These are phyloP conservation scores for Falcaria lacertinaria DNA, from an alignment of 2,888 invertebrate genomes.

Conservation along the genomic window DNA sequence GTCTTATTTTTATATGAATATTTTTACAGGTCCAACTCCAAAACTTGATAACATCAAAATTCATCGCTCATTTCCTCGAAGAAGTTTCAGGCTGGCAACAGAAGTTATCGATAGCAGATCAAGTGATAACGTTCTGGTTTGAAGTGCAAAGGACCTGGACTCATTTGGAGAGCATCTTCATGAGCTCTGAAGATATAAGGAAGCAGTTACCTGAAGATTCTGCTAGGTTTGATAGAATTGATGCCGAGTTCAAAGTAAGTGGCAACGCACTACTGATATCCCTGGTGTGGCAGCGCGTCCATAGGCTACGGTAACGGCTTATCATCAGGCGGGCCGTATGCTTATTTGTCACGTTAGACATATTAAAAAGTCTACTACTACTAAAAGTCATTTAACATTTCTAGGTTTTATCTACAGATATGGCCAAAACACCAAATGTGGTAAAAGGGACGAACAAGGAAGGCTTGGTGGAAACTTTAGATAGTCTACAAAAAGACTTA, in stretches of 20 bases:
- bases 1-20: too few relatives aligned
- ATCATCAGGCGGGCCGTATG: too few relatives aligned
- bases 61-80: slow-evolving; percentile 95
- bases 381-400: slow-evolving; percentile 15
- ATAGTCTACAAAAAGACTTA: slow-evolving; percentile 90
- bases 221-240: slow-evolving; percentile 93
- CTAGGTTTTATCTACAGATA: slow-evolving; percentile 84
- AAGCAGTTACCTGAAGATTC: slow-evolving; percentile 97
- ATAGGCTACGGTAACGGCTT: too few relatives aligned
- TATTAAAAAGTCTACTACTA: too few relatives aligned
- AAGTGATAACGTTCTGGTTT: slow-evolving; percentile 95
- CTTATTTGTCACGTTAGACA: too few relatives aligned
- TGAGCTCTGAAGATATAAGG: slow-evolving; percentile 98
- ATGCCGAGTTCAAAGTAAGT: slow-evolving; percentile 90
- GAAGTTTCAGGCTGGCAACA: slow-evolving; percentile 97
- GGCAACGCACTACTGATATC: too few relatives aligned
- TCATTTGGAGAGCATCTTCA: slow-evolving; percentile 97
- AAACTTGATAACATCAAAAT: slow-evolving; percentile 97
- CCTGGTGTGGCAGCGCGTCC: too few relatives aligned
- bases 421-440: slow-evolving; percentile 92
- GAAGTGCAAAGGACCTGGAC: slow-evolving; percentile 99
- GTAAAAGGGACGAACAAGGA: slow-evolving; percentile 93
- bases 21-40: slow-evolving; percentile 91
- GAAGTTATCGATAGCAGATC: slow-evolving; percentile 94
- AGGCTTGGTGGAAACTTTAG: slow-evolving; percentile 88